Evolutionary conservation across 2,797 vertebrate species (phyloP).

Genomic region (Aeoliscus strigatus): DNA sequence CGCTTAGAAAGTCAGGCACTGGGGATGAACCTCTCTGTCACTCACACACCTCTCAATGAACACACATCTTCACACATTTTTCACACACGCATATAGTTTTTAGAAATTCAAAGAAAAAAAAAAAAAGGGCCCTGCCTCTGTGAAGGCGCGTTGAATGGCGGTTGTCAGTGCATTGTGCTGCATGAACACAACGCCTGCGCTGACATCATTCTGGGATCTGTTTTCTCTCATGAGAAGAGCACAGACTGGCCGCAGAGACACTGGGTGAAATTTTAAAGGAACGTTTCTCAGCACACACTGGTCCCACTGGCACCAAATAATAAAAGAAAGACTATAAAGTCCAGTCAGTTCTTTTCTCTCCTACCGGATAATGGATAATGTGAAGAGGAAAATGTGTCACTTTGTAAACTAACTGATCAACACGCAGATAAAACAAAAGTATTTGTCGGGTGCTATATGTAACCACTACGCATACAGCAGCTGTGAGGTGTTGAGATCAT

Average conservation of each 20-base stretch:
- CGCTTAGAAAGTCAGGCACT: slow-evolving; percentile 58
- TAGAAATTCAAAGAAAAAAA: slow-evolving; percentile 48
- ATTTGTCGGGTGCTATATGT: no score
- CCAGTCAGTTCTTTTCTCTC: slow-evolving; percentile 28
- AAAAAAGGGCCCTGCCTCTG: slow-evolving; percentile 22
- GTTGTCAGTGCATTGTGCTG: slow-evolving; percentile 55
- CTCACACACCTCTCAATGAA: slow-evolving; percentile 66
- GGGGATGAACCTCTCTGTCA: slow-evolving; percentile 73
- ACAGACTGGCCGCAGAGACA: slow-evolving; percentile 24
- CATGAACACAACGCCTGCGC: slow-evolving; percentile 30
- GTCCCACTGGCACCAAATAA: slow-evolving; percentile 41
- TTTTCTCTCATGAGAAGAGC: slow-evolving; percentile 49
- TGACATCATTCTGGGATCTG: slow-evolving; percentile 54
- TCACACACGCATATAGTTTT: slow-evolving; percentile 36
- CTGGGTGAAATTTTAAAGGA: slow-evolving; percentile 40
- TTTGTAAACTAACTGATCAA: slow-evolving; percentile 1
- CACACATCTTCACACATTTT: slow-evolving; percentile 62
- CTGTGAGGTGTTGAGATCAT: no score
- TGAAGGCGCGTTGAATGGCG: slow-evolving; percentile 53
- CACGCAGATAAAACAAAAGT: no score
- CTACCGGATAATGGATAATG: slow-evolving; percentile 14
- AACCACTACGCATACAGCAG: no score
- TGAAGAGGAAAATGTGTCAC: slow-evolving; percentile 29
- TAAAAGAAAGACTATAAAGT: slow-evolving; percentile 45
- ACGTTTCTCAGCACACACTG: slow-evolving; percentile 35